phyloP scores from a whole-genome alignment of 2,113 vertebrate genomes.

The Planiliza haematocheilus region DNA sequence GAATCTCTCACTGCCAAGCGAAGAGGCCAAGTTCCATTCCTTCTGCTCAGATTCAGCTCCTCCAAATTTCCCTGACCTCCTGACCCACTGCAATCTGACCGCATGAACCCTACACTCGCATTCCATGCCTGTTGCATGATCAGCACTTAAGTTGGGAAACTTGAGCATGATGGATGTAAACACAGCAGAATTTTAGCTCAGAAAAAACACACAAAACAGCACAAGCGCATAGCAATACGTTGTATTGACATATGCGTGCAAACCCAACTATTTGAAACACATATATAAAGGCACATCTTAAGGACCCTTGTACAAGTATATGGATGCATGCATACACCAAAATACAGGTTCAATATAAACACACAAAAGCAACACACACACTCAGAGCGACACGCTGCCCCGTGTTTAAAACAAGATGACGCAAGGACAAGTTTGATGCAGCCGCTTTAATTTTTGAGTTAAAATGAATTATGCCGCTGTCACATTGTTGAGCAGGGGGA shows the following conservation, averaged over 20 bases:
- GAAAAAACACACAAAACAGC: neutral
- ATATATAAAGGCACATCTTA: neutral
- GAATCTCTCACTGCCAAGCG: conserved; percentile 74
- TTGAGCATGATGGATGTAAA: conserved; percentile 14
- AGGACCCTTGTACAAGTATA: neutral
- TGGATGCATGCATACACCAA: neutral
- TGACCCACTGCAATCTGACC: conserved; percentile 70
- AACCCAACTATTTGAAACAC: neutral
- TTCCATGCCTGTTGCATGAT: conserved; percentile 64
- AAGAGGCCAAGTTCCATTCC: conserved; percentile 76
- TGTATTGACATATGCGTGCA: neutral
- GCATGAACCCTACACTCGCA: conserved; percentile 56
- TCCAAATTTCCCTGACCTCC: conserved; percentile 69
- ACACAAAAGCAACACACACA: conserved; percentile 17
- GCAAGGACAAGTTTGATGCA: conserved; percentile 83
- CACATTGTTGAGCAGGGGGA: conserved; percentile 81
- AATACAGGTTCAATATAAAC: neutral
- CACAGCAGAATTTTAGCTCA: neutral
- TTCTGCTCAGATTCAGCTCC: conserved; percentile 64
- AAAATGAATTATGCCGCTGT: conserved; percentile 86
- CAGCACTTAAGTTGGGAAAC: conserved; percentile 32
- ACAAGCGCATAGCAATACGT: neutral
- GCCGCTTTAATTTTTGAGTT: conserved; percentile 80
- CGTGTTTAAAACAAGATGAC: conserved; percentile 70
- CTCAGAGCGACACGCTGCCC: conserved; percentile 17